phyloP scores from a whole-genome alignment of 1,140 invertebrate species.

The Hyphantria cunea region DNA sequence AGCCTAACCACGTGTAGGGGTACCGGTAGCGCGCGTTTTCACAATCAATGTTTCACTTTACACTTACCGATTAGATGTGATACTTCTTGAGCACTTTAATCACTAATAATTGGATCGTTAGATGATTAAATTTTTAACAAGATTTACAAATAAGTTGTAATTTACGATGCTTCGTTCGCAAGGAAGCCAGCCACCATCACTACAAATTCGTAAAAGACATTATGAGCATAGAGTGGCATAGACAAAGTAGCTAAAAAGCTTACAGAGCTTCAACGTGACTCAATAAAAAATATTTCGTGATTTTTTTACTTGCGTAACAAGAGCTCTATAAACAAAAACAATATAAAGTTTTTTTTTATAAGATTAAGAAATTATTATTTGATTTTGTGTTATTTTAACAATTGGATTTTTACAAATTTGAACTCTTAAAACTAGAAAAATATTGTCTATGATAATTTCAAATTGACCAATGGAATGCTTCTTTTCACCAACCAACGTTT shows the following conservation, averaged over 20 bases:
- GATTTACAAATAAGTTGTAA: conserved; percentile 69
- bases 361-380: too few relatives aligned
- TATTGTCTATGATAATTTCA: not conserved
- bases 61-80: conserved; percentile 74
- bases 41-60: conserved; percentile 54
- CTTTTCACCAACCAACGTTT: not conserved
- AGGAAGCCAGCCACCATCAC: conserved; percentile 82
- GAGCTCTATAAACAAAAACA: not conserved
- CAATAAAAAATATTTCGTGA: not conserved
- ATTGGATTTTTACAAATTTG: too few relatives aligned
- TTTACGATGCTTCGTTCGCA: conserved; percentile 79
- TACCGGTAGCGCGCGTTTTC: conserved; percentile 74
- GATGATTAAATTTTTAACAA: conserved; percentile 57
- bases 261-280: conserved; percentile 37
- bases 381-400: too few relatives aligned
- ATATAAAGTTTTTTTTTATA: too few relatives aligned
- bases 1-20: conserved; percentile 74
- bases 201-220: conserved; percentile 82
- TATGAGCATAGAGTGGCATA: conserved; percentile 76
- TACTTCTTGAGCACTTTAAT: conserved; percentile 76
- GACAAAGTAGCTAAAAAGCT: conserved; percentile 67
- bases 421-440: too few relatives aligned
- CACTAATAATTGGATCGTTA: conserved; percentile 69
- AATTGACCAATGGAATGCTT: not conserved
- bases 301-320: not conserved